Evolutionary conservation across 2,888 invertebrate genomes (phyloP).

Genomic region (Papilio elwesi): DNA sequence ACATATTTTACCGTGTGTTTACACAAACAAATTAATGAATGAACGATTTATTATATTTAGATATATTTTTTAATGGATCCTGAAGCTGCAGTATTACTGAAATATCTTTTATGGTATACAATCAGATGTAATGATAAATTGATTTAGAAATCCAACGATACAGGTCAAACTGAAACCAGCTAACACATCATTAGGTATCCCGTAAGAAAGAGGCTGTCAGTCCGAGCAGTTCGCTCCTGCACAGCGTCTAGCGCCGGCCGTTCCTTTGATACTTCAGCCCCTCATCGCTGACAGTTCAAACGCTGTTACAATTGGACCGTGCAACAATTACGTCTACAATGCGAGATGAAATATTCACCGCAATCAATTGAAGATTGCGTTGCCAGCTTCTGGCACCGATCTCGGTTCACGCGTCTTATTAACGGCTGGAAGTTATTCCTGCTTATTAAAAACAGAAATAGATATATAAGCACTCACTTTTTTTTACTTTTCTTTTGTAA

Average conservation of each 20-base stretch:
- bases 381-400: constrained; percentile 24
- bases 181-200: not conserved
- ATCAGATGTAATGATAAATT: too few relatives aligned
- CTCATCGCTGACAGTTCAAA: constrained; percentile 43
- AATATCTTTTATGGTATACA: too few relatives aligned
- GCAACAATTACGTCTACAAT: constrained; percentile 28
- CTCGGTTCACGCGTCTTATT: not conserved
- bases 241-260: constrained; percentile 7
- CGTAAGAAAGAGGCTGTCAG: constrained; percentile 23
- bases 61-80: too few relatives aligned
- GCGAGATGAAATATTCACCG: constrained; percentile 20
- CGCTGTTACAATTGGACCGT: constrained; percentile 41
- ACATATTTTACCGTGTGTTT: too few relatives aligned
- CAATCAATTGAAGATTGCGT: constrained; percentile 25
- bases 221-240: constrained; percentile 20
- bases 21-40: too few relatives aligned
- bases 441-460: too few relatives aligned
- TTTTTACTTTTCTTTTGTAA: too few relatives aligned
- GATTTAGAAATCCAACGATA: too few relatives aligned
- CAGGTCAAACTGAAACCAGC: too few relatives aligned
- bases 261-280: constrained; percentile 43
- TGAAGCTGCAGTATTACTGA: too few relatives aligned
- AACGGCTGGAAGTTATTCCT: not conserved
- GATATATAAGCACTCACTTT: too few relatives aligned
- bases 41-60: too few relatives aligned